Evolutionary conservation across 2,888 invertebrate species (phyloP), one percentile per base, ranked within the genome.

Genomic region (Xestia ashworthii): DNA sequence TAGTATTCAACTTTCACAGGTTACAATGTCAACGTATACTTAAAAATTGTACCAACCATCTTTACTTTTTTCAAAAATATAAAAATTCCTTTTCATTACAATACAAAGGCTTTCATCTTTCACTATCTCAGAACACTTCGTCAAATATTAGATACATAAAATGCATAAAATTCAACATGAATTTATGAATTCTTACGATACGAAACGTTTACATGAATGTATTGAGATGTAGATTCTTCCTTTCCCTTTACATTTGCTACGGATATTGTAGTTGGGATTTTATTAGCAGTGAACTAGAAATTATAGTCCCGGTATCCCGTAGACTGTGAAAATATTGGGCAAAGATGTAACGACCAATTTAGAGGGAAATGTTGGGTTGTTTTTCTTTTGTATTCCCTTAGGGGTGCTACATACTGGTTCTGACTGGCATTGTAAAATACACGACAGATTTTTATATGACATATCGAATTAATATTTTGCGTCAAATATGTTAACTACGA

Each of bases 131-230:
- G 14, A 55, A 70, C 65, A 32, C 44, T 68, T 44, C 58, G 32
- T 71, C 64, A 53, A 69, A 82, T 19, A 68, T 58, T 46, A 77
- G n/a, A 6, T 66, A 44, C 22, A 71, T 48, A 72, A 83, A 83
- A 64, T 74, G 62, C 67, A 75, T 76, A 79, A 74, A 81, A 81
- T 72, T 78, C 71, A 76, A 65, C 67, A 68, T 78, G 76, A 83
- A 86, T 86, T 74, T 86, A 85, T 85, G 70, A 70, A 75, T 86
- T 76, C 65, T 41, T 76, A 53, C 48, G 62, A 71, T 50, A 67
- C 16, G 50, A 77, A 75, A 8, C 60, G 62, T 77, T 83, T 81
- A 77, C 73, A 81, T 75, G 66, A 85, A 81, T 83, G 58, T 71
- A 86, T 83, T 83, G 81, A 68, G 62, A 82, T 84, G 72, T 44